These are phyloP conservation scores for Tipula confusa DNA, from an alignment of 2,888 invertebrate genomes.

Conservation along the genomic window DNA sequence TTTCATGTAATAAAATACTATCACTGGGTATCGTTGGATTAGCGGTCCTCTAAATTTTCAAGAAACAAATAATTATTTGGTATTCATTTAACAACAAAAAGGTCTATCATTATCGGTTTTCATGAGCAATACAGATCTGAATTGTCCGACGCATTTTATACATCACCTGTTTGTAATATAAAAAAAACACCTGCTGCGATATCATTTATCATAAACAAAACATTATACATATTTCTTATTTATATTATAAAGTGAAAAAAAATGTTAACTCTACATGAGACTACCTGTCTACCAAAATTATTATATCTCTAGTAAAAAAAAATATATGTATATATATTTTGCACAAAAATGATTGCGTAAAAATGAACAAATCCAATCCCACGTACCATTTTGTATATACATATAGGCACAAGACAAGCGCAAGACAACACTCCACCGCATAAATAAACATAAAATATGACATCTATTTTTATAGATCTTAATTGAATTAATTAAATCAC, in stretches of 20 bases:
- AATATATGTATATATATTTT: neutral
- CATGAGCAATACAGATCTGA: too few species aligned
- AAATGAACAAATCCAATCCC: neutral
- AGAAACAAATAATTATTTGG: too few species aligned
- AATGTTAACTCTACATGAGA: neutral
- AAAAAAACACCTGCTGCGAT: neutral
- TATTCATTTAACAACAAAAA: too few species aligned
- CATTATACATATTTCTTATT: too few species aligned
- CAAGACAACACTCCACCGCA: too few species aligned
- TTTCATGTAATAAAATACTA: too few species aligned
- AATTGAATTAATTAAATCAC: conserved; percentile 12
- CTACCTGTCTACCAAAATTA: neutral
- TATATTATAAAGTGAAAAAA: neutral
- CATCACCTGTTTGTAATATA: neutral
- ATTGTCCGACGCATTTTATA: neutral
- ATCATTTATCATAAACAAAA: conserved; percentile 12
- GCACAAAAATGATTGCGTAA: neutral
- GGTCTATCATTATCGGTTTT: too few species aligned
- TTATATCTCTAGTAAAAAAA: neutral
- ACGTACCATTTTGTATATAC: neutral
- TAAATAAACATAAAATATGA: neutral
- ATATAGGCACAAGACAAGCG: neutral
- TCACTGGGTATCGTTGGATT: too few species aligned
- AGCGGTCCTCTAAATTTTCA: too few species aligned
- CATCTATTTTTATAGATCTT: neutral